Evolutionary conservation across 2,888 invertebrate species (phyloP).

Genomic region (Meganola albula): DNA sequence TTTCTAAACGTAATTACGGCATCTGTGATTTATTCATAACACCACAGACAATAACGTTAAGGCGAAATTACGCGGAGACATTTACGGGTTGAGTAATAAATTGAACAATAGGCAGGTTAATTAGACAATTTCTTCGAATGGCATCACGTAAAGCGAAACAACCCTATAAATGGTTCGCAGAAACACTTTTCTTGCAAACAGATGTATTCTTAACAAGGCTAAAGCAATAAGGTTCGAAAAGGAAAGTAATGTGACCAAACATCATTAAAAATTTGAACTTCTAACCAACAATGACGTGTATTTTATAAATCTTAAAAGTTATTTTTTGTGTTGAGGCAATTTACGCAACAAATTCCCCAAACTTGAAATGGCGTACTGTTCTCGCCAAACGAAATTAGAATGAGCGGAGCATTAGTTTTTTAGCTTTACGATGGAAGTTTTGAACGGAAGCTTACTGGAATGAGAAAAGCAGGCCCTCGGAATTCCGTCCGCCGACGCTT

Average conservation of each 20-base stretch:
- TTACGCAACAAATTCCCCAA: slow-evolving; percentile 23
- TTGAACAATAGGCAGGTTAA: slow-evolving; percentile 68
- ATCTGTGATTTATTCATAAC: slow-evolving; percentile 47
- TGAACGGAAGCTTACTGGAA: slow-evolving; percentile 45
- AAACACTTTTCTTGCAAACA: slow-evolving; percentile 41
- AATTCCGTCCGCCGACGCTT: slow-evolving; percentile 49
- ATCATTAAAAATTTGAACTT: slow-evolving; percentile 24
- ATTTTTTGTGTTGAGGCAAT: slow-evolving; percentile 16
- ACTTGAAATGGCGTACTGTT: slow-evolving; percentile 18
- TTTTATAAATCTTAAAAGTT: slow-evolving; percentile 12
- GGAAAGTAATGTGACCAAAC: slow-evolving; percentile 22
- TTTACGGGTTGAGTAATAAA: slow-evolving; percentile 57
- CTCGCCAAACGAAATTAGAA: slow-evolving; percentile 20
- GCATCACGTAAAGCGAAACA: slow-evolving; percentile 53
- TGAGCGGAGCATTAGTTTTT: slow-evolving; percentile 38
- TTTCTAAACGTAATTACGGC: slow-evolving; percentile 35
- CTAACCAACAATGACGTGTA: slow-evolving; percentile 11
- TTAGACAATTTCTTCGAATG: slow-evolving; percentile 64
- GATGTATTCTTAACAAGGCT: slow-evolving; percentile 46
- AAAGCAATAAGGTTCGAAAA: slow-evolving; percentile 31
- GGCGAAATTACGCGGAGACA: slow-evolving; percentile 49
- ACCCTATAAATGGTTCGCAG: slow-evolving; percentile 40
- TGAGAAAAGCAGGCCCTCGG: slow-evolving; percentile 39
- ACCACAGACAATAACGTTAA: slow-evolving; percentile 55
- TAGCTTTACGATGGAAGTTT: slow-evolving; percentile 46